Evolutionary conservation across 1,140 invertebrate species (phyloP).

Genomic region (Leptestheria dahalacensis): DNA sequence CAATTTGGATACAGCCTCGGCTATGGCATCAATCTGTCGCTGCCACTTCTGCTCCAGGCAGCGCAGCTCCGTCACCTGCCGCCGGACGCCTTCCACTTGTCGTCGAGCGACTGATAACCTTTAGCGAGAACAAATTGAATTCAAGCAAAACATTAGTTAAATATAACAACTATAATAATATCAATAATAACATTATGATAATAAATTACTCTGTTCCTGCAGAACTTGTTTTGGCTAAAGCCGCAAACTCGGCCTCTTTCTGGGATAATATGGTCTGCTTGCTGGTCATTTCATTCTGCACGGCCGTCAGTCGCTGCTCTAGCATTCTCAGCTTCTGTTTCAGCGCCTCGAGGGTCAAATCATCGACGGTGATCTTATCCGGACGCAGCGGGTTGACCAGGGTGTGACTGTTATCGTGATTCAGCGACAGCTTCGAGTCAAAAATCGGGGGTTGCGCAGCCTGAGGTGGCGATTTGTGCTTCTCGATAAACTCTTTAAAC

Average conservation of each 20-base stretch:
- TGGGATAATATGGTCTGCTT: constrained; percentile 17
- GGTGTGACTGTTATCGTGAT: constrained; percentile 4
- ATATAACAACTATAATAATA: too few species aligned
- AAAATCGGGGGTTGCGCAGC: constrained; percentile 8
- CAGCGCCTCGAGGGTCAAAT: constrained; percentile 5
- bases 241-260: constrained; percentile 26
- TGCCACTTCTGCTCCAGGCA: constrained; percentile 65
- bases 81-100: constrained; percentile 24
- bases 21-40: constrained; percentile 62
- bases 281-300: constrained; percentile 4
- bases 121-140: not conserved
- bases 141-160: too few species aligned
- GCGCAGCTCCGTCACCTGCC: constrained; percentile 41
- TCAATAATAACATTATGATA: too few species aligned
- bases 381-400: constrained; percentile 5
- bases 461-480: constrained; percentile 1
- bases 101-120: constrained; percentile 16
- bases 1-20: constrained; percentile 60
- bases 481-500: constrained; percentile 9
- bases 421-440: not conserved
- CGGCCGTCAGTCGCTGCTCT: constrained; percentile 4
- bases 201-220: constrained; percentile 5
- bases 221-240: not conserved
- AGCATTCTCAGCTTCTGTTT: constrained; percentile 8
- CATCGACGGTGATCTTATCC: constrained; percentile 1